Evolutionary conservation across 1,140 invertebrate species (phyloP).

Genomic region (Drosophila lowei): DNA sequence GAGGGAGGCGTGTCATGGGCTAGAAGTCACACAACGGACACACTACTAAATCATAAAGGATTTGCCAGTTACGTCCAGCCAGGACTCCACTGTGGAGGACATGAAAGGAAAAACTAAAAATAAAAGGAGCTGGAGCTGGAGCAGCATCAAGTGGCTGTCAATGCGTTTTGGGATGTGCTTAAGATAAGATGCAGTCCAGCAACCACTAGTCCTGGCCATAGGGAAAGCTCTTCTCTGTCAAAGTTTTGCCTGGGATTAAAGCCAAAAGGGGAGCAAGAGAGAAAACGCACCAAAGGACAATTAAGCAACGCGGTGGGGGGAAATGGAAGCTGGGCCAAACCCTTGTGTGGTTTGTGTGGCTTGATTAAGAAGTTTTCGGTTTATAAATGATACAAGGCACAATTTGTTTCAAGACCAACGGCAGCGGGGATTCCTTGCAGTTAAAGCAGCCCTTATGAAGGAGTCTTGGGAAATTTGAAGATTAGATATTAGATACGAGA

Average conservation of each 20-base stretch:
- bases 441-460: neutral
- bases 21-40: conserved; percentile 32
- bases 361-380: conserved; percentile 46
- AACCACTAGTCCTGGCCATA: neutral
- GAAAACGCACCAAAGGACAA: conserved; percentile 47
- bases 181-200: conserved; percentile 55
- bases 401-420: conserved; percentile 32
- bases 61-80: conserved; percentile 49
- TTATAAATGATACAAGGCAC: conserved; percentile 52
- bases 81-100: neutral
- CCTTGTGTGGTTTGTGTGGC: conserved; percentile 41
- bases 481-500: neutral
- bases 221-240: conserved; percentile 18
- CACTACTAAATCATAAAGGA: conserved; percentile 74
- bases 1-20: neutral
- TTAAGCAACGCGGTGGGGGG: conserved; percentile 21
- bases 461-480: conserved; percentile 9
- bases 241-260: conserved; percentile 43
- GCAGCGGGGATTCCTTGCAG: conserved; percentile 10
- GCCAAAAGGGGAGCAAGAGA: conserved; percentile 1
- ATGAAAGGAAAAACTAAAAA: conserved; percentile 16
- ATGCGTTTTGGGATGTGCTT: conserved; percentile 62
- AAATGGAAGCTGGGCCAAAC: conserved; percentile 10
- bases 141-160: conserved; percentile 70
- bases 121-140: conserved; percentile 32